phyloP scores from a whole-genome alignment of 2,888 invertebrate genomes.

The Dicyrtomina minuta region DNA sequence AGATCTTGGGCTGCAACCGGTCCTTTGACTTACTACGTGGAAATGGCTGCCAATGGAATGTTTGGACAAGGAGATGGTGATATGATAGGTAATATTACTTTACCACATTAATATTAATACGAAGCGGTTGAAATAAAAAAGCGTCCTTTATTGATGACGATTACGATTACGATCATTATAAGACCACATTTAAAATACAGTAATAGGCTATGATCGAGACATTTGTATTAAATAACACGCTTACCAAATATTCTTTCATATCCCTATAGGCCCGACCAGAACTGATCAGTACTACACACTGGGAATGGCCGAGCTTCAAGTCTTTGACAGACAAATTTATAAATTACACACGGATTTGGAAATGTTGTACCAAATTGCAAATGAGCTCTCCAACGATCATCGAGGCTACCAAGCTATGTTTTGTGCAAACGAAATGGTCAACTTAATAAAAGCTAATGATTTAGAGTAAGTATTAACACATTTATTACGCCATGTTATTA shows the following conservation, averaged over 20 bases:
- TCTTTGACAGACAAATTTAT: constrained; percentile 56
- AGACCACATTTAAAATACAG: too few relatives aligned
- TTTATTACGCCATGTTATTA: neutral
- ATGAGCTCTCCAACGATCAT: constrained; percentile 56
- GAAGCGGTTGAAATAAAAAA: too few relatives aligned
- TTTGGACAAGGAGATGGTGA: constrained; percentile 59
- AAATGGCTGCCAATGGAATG: constrained; percentile 60
- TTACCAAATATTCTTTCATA: neutral
- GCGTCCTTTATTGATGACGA: too few relatives aligned
- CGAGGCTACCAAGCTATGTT: too few relatives aligned
- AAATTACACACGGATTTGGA: constrained; percentile 58
- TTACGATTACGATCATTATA: too few relatives aligned
- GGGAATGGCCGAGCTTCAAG: constrained; percentile 56
- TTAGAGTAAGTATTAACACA: constrained; percentile 42
- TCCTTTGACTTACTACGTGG: too few relatives aligned
- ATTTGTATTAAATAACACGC: neutral
- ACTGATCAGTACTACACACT: constrained; percentile 56
- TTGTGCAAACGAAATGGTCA: too few relatives aligned
- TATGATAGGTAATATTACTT: constrained; percentile 20
- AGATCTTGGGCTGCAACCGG: constrained; percentile 27
- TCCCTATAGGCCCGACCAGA: constrained; percentile 57
- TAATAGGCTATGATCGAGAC: too few relatives aligned
- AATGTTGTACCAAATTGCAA: constrained; percentile 58
- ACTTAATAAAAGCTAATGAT: too few relatives aligned
- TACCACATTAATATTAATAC: too few relatives aligned